Evolutionary conservation across 2,888 invertebrate genomes (phyloP).

Genomic region (Marronus borbonicus): DNA sequence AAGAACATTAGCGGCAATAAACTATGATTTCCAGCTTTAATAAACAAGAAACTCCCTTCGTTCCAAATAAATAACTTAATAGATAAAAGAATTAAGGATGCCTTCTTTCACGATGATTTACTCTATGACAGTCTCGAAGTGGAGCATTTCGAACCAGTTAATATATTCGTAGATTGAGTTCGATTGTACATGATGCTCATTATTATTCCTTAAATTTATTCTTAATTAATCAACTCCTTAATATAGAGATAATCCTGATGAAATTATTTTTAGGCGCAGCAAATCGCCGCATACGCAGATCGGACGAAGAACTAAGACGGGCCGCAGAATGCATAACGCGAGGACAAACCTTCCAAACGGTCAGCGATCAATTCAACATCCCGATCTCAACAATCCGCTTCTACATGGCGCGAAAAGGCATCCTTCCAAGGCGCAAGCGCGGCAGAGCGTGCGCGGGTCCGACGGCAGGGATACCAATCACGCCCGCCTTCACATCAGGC

Average conservation of each 20-base stretch:
- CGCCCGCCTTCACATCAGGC: constrained; percentile 69
- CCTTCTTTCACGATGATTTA: too few species aligned
- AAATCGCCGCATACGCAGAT: constrained; percentile 78
- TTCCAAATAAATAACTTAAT: too few species aligned
- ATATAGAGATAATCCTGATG: neutral
- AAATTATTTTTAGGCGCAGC: constrained; percentile 55
- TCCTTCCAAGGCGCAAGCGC: constrained; percentile 83
- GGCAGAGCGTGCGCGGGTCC: constrained; percentile 74
- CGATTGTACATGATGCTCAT: too few species aligned
- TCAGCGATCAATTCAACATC: constrained; percentile 89
- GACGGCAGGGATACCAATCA: constrained; percentile 57
- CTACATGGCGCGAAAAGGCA: constrained; percentile 91
- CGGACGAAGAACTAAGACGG: constrained; percentile 83
- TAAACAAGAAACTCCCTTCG: too few species aligned
- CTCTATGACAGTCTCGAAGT: too few species aligned
- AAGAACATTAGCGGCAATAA: too few species aligned
- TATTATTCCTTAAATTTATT: too few species aligned
- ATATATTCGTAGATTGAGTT: too few species aligned
- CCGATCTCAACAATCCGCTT: constrained; percentile 90
- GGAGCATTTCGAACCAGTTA: too few species aligned
- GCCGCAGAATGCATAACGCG: constrained; percentile 90
- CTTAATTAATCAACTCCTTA: too few species aligned
- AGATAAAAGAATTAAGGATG: too few species aligned
- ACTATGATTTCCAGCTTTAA: too few species aligned
- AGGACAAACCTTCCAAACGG: constrained; percentile 90